Evolutionary conservation across 1,140 invertebrate species (phyloP), one percentile per base, ranked within the genome.

Genomic region (Ylistrum balloti): DNA sequence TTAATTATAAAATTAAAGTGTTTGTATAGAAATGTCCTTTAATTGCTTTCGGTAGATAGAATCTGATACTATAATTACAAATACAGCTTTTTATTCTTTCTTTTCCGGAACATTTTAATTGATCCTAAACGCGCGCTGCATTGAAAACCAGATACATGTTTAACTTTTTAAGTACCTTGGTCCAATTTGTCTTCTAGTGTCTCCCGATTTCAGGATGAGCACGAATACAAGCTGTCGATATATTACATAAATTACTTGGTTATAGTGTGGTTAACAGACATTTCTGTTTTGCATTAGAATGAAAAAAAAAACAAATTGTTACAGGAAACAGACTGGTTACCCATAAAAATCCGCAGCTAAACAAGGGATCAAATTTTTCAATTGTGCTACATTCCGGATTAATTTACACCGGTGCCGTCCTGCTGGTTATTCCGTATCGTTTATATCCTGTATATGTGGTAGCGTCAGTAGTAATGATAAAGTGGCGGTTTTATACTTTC

Each of bases 401-500:
- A 74, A 74, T 74, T 74, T 74, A 74, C 56, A 74, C 56, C 56
- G 56, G 56, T 74, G 17, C 56, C 56, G 56, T n/a, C 56, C 56
- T n/a, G 22, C 56, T 74, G 56, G n/a, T 74, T 74, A 74, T 5
- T 74, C 56, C 56, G 15, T 74, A n/a, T 22, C 28, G 56, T 74
- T 28, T 11, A 74, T 74, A 28, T 74, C 56, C 56, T 74, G 22
- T 28, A 74, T 74, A 22, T 74, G 56, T n/a, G 22, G 9, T 7
- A 2, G 11, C 5, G 11, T 28, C 56, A 74, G 28, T n/a, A n/a
- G 5, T n/a, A 5, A 74, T 74, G 28, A 74, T 28, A 74, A 74
- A n/a, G 22, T n/a, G 17, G 28, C 56, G n/a, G 22, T 74, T 74
- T 74, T 28, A 28, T 1, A 74, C 56, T 74, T n/a, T 74, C 56